phyloP scores from a whole-genome alignment of 2,113 vertebrate species.

The Lichenostomus cassidix region DNA sequence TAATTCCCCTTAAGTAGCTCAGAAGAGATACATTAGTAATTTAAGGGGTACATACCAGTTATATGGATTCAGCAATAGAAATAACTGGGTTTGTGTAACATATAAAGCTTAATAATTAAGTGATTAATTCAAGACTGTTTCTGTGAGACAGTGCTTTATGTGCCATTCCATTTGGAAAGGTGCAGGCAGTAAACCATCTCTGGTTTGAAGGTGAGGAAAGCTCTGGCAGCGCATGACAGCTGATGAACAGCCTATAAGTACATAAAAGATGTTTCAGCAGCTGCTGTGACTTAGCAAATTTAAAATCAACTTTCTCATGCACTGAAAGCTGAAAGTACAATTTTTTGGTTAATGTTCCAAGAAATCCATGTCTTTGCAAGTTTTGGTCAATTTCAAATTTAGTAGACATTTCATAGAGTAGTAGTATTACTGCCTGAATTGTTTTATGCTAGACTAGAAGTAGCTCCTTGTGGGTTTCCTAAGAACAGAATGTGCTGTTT shows the following conservation, averaged over 20 bases:
- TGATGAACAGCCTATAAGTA: neutral
- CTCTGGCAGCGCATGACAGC: neutral
- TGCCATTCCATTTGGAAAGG: neutral
- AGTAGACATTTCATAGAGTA: neutral
- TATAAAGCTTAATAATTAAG: neutral
- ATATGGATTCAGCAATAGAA: neutral
- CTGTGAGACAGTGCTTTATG: neutral
- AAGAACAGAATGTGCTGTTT: neutral
- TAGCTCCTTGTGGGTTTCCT: neutral
- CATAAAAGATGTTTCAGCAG: neutral
- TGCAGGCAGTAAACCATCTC: neutral
- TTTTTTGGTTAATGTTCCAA: neutral
- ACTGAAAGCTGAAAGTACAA: neutral
- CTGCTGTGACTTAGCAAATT: neutral
- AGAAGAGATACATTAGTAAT: neutral
- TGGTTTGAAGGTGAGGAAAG: neutral
- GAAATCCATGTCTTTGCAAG: neutral
- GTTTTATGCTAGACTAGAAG: neutral
- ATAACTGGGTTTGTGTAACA: neutral
- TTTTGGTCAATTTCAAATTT: neutral
- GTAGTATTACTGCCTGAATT: neutral
- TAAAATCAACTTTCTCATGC: neutral
- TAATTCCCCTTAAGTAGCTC: neutral
- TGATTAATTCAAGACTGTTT: neutral
- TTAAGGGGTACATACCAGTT: neutral